Evolutionary conservation across 1,140 invertebrate species (phyloP), one percentile per base, ranked within the genome.

Genomic region (Daktulosphaira vitifoliae): DNA sequence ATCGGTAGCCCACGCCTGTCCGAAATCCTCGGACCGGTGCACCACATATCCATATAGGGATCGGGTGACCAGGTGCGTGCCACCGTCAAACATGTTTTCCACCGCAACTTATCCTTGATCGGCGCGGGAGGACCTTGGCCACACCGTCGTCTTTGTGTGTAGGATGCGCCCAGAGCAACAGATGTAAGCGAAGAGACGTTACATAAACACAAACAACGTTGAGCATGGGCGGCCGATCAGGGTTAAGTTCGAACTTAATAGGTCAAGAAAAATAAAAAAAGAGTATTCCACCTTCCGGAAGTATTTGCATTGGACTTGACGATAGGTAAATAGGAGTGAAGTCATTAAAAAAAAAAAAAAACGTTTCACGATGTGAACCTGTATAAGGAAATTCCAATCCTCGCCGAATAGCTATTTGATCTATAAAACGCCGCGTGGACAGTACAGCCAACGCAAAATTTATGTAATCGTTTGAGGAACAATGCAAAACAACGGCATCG

Each of bases 31-130:
- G 7, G 37, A 38, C 39, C 39, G 39, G 39, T 59, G 54, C 54
- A 62, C 56, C 56, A 62, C 42, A 62, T 62, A 62, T 48, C 56
- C 56, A 62, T 62, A 62, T 62, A 62, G 44, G 44, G 56, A 48
- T 23, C 56, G 42, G 23, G 13, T 13, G 42, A 18, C 56, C 56
- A 62, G 56, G 56, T 62, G 56, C 42, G 56, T 62, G 46, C 20
- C 20, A 3, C 23, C 9, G 48, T n/a, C 23, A 15, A 5, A 33
- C 29, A 11, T n/a, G n/a, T n/a, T 33, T 33, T 33, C 29, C 29
- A n/a, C 11, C 50, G 26, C n/a, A 11, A 6, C 5, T 11, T 11
- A 33, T 33, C 29, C 29, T 33, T 33, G 29, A 11, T 6, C 50
- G 13, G 53, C 33, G 18, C 1, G 9, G 7, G 20, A 16, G 38